A percentile compares a stretch with the other conserved stretches of the same genome.
These are phyloP conservation scores for Laticauda laticaudata DNA, from an alignment of 2,113 vertebrate species.

Conservation along the genomic window DNA sequence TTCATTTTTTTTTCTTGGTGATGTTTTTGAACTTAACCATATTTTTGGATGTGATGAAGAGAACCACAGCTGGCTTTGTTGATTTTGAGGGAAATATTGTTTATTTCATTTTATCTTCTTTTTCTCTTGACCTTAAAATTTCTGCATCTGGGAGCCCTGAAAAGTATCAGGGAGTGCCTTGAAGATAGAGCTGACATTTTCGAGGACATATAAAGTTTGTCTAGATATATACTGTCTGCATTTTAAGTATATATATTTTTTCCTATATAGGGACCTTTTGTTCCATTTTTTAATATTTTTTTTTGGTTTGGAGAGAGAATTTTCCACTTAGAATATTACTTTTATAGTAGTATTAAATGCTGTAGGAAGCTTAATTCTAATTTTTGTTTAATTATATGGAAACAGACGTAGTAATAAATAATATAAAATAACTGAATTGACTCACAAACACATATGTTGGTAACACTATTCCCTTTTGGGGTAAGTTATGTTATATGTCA, in stretches of 20 bases:
- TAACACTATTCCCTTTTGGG: neutral
- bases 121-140: neutral
- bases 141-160: neutral
- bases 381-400: neutral
- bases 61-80: neutral
- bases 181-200: neutral
- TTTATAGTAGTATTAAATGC: neutral
- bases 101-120: neutral
- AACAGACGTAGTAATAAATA: neutral
- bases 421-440: neutral
- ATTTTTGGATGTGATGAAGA: neutral
- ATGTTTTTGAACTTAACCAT: neutral
- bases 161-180: neutral
- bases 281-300: neutral
- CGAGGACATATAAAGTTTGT: neutral
- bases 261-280: neutral
- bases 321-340: neutral
- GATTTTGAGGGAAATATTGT: neutral
- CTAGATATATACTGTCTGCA: neutral
- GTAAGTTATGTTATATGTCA: neutral
- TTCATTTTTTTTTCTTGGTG: neutral
- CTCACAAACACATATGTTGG: neutral
- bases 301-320: neutral
- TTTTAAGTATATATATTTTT: too few relatives aligned
- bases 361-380: neutral